Conservation (phyloP, 2,113 vertebrate genomes). For the Sander lucioperca region DNA sequence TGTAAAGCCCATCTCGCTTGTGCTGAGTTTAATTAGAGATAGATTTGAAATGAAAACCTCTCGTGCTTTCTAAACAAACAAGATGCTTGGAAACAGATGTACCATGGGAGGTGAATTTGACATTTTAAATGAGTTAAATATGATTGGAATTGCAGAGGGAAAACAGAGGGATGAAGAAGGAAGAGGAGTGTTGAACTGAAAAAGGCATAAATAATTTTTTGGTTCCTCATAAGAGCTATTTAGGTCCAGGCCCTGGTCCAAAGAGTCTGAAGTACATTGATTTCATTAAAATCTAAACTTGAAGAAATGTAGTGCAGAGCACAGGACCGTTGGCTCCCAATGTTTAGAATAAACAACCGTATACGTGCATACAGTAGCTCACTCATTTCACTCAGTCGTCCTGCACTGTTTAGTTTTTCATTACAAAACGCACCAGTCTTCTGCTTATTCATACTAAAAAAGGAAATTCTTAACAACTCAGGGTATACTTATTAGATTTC, state of each 20-base stretch:
- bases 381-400: background rate
- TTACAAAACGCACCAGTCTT: background rate
- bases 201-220: background rate
- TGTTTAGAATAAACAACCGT: conserved; percentile 7
- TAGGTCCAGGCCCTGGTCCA: conserved; percentile 6
- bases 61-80: conserved; percentile 45
- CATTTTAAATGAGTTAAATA: conserved; percentile 36
- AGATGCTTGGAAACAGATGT: conserved; percentile 37
- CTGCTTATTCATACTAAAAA: conserved; percentile 26
- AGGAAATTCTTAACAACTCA: conserved; percentile 41
- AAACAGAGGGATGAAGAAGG: background rate
- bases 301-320: background rate
- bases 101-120: conserved; percentile 17
- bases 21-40: conserved; percentile 37
- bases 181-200: background rate
- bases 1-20: conserved; percentile 14
- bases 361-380: conserved; percentile 2
- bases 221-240: conserved; percentile 10
- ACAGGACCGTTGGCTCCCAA: background rate
- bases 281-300: conserved; percentile 2
- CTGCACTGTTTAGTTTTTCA: conserved; percentile 16
- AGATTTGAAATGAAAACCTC: conserved; percentile 42
- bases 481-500: conserved; percentile 60
- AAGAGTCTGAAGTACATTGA: conserved; percentile 10
- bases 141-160: conserved; percentile 13